phyloP scores from a whole-genome alignment of 2,113 vertebrate species.

The Ictidomys tridecemlineatus region DNA sequence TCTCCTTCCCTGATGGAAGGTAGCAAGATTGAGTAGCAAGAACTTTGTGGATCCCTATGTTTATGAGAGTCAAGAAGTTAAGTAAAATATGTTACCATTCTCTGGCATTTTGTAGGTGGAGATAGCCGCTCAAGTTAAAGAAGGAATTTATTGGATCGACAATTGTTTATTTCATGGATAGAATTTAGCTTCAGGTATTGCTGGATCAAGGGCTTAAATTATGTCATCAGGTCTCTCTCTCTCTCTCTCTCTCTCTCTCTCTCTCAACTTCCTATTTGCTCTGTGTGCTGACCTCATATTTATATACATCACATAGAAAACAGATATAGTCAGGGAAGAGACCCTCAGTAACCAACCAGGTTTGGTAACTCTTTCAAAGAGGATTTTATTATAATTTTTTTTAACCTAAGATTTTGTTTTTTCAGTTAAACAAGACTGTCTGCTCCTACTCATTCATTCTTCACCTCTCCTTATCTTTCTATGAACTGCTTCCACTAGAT shows the following conservation, averaged over 20 bases:
- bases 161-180: neutral
- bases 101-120: slow-evolving; percentile 10
- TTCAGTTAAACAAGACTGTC: neutral
- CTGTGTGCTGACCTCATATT: neutral
- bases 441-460: neutral
- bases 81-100: neutral
- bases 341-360: neutral
- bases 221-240: neutral
- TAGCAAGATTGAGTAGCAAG: neutral
- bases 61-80: neutral
- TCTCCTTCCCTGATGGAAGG: neutral
- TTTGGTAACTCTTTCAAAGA: neutral
- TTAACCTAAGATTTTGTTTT: neutral
- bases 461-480: neutral
- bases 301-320: neutral
- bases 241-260: neutral
- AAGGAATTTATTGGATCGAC: neutral
- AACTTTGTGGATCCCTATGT: neutral
- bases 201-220: neutral
- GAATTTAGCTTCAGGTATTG: neutral
- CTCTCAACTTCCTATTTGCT: neutral
- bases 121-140: neutral
- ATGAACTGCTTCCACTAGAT: neutral
- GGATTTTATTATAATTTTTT: neutral
- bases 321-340: neutral